Evolutionary conservation across 2,888 invertebrate species (phyloP).

Genomic region (Hypsopygia costalis): DNA sequence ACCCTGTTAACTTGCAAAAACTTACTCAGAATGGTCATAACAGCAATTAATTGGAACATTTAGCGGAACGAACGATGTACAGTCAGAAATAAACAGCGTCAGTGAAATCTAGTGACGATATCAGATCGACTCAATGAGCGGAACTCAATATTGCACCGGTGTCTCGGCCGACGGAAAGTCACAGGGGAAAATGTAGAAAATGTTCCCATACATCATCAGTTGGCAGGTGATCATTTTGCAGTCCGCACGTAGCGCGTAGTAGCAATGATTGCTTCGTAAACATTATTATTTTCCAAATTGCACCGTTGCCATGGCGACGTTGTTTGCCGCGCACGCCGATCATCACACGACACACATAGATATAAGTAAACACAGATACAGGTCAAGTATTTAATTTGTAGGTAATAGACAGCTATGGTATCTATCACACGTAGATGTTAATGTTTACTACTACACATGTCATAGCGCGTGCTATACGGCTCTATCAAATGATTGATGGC

Average conservation of each 20-base stretch:
- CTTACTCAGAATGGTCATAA: slow-evolving; percentile 27
- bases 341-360: slow-evolving; percentile 14
- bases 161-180: slow-evolving; percentile 31
- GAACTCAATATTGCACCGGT: slow-evolving; percentile 26
- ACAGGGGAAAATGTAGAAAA: slow-evolving; percentile 59
- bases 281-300: slow-evolving; percentile 38
- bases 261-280: slow-evolving; percentile 42
- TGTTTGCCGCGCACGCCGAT: slow-evolving; percentile 45
- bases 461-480: slow-evolving; percentile 35
- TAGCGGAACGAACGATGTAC: slow-evolving; percentile 23
- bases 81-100: slow-evolving; percentile 17
- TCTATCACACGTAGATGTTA: slow-evolving; percentile 9
- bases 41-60: slow-evolving; percentile 23
- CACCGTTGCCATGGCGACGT: slow-evolving; percentile 58
- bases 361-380: slow-evolving; percentile 5
- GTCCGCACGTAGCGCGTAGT: slow-evolving; percentile 33
- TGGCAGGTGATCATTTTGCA: slow-evolving; percentile 65
- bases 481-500: slow-evolving; percentile 53
- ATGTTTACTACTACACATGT: slow-evolving; percentile 27
- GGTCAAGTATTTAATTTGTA: slow-evolving; percentile 6
- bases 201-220: slow-evolving; percentile 71
- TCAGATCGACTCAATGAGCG: slow-evolving; percentile 25
- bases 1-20: slow-evolving; percentile 25
- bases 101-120: slow-evolving; percentile 20
- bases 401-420: slow-evolving; percentile 8